A percentile compares a stretch with the other conserved stretches of the same genome.
Conservation (phyloP, 2,113 vertebrate species). For the Oryzias curvinotus region DNA sequence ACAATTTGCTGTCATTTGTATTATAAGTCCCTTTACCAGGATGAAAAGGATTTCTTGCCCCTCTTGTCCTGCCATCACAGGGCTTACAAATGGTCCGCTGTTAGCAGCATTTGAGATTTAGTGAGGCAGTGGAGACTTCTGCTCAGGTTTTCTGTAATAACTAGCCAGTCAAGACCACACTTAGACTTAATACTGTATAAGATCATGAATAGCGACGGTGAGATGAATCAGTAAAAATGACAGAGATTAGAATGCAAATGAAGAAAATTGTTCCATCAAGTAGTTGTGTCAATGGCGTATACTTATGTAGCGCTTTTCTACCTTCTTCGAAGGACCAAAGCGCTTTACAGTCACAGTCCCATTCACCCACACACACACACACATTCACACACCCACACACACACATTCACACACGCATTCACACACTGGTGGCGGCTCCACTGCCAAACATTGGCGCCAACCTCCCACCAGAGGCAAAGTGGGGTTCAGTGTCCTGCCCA, state of each 20-base stretch:
- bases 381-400: no score
- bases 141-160: conserved; percentile 59
- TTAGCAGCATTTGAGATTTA: conserved; percentile 57
- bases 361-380: no score
- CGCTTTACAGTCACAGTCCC: no score
- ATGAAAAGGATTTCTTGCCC: conserved; percentile 15
- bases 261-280: conserved; percentile 9
- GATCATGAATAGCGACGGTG: conserved; percentile 41
- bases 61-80: conserved; percentile 10
- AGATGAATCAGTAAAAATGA: conserved; percentile 9
- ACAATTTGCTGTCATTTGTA: conserved; percentile 31
- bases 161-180: conserved; percentile 58
- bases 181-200: conserved; percentile 44
- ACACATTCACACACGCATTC: no score
- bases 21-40: conserved; percentile 20
- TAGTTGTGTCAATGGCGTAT: neutral
- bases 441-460: no score
- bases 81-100: conserved; percentile 55
- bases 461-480: no score
- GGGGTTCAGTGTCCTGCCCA: no score
- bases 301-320: no score
- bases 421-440: no score
- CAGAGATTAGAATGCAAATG: conserved; percentile 36
- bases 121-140: conserved; percentile 38
- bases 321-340: no score